A percentile compares a stretch with the other conserved stretches of the same genome.
Evolutionary conservation across 1,140 invertebrate genomes (phyloP).

Genomic region (Temnothorax curvispinosus): DNA sequence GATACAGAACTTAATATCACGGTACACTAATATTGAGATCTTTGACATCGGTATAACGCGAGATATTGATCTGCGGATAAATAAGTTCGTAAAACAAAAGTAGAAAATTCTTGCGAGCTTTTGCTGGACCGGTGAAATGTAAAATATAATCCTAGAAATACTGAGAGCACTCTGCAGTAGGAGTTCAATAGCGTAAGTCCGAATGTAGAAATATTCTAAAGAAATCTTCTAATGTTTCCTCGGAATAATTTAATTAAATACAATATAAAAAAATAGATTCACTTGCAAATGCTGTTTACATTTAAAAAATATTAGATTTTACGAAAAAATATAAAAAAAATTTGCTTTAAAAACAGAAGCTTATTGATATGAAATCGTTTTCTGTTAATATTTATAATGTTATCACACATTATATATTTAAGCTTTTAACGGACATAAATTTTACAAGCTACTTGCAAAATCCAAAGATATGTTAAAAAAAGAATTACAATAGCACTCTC

Average conservation of each 20-base stretch:
- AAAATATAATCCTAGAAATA: conserved; percentile 37
- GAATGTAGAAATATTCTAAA: neutral
- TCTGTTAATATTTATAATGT: neutral
- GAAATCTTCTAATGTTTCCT: neutral
- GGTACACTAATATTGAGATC: neutral
- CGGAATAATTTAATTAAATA: neutral
- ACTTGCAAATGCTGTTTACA: neutral
- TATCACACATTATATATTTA: neutral
- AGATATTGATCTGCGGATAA: conserved; percentile 23
- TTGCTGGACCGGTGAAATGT: neutral
- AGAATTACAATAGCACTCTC: neutral
- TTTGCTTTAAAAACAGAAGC: neutral
- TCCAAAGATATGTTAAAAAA: neutral
- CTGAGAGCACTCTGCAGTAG: neutral
- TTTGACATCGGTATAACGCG: neutral
- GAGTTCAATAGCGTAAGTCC: conserved; percentile 6
- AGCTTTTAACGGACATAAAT: neutral
- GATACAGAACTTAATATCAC: neutral
- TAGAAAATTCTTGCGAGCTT: conserved; percentile 14
- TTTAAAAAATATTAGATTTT: neutral
- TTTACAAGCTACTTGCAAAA: neutral
- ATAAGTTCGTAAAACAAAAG: conserved; percentile 22
- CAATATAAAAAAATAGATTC: neutral
- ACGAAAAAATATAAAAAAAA: neutral
- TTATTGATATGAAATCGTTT: neutral